phyloP scores from a whole-genome alignment of 37 sponge, comb jelly and placozoan species.

The Hexactinellida sp. region DNA sequence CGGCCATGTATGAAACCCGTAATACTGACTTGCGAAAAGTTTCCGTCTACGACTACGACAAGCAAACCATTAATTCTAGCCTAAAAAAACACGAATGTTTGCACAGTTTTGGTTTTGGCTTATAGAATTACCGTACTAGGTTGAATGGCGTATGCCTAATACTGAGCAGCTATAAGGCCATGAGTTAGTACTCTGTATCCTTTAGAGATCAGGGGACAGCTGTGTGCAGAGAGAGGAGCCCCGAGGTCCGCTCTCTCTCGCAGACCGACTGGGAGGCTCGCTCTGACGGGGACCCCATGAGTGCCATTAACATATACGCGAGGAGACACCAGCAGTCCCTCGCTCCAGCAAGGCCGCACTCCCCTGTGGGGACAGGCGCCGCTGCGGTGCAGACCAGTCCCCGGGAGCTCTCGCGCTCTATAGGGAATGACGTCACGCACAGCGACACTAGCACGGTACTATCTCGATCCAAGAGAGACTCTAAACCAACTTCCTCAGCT shows the following conservation, averaged over 20 bases:
- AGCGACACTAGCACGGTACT: background rate
- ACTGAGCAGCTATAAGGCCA: too few relatives aligned
- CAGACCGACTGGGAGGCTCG: background rate
- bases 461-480: background rate
- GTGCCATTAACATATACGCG: background rate
- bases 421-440: background rate
- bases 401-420: background rate
- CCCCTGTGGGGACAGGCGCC: background rate
- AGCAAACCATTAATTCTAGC: too few relatives aligned
- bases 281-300: background rate
- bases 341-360: background rate
- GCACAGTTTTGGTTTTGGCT: too few relatives aligned
- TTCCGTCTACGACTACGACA: too few relatives aligned
- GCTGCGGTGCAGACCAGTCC: background rate
- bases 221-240: background rate
- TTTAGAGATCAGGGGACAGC: background rate
- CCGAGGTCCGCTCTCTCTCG: background rate
- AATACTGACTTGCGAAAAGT: too few relatives aligned
- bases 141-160: too few relatives aligned
- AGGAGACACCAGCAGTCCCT: background rate
- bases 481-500: background rate
- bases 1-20: too few relatives aligned
- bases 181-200: too few relatives aligned
- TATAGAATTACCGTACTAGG: too few relatives aligned
- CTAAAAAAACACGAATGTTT: too few relatives aligned